Evolutionary conservation across 2,797 vertebrate genomes (phyloP), one percentile per base, ranked within the genome.

Genomic region (Acrocephalus scirpaceus): DNA sequence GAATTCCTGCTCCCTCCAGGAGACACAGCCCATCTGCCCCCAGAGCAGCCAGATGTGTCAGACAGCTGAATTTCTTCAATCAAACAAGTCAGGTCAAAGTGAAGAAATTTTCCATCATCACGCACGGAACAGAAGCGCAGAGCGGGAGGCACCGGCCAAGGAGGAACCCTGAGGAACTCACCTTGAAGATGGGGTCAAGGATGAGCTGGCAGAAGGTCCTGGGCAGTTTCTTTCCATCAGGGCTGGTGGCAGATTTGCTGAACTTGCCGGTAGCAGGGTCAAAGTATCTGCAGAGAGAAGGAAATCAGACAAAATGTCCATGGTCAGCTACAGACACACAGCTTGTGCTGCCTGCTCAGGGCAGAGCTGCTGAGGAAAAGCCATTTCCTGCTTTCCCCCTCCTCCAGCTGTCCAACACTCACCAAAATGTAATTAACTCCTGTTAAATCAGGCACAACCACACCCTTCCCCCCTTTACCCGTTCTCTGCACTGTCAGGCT

Each of bases 31-130:
- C 50, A 7, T 0, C 23, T 50, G 57, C 14, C 44, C 75, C 44
- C 51, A 15, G 48, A 30, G 27, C 0, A 19, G 13, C 1, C 0
- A 61, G 13, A 7, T 4, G 61, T 72, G 60, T 98, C 98, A 98
- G 98, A 98, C 36, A 25, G 17, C 18, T 10, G 7, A 21, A 71
- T 96, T 94, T 99, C 99, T 99, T 99, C 99, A 99, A 97, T 73
- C 22, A 93, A 92, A 94, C 95, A 7, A 25, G 94, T 99, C 99
- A 99, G 99, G 98, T 99, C 99, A 99, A 99, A 99, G 99, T 99
- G 99, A 99, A 99, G 99, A 99, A 99, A 98, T 86, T 92, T 96
- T 93, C 75, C 87, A 95, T 99, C 99, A 99, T 99, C 99, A 99
- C 3, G 7, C 90, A 93, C 85, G 74, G 29, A 47, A 47, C 7